Percentiles rank a stretch among this genome's conserved stretches.
Conservation (phyloP, 2,797 vertebrate species). For the Pristis pectinata region DNA sequence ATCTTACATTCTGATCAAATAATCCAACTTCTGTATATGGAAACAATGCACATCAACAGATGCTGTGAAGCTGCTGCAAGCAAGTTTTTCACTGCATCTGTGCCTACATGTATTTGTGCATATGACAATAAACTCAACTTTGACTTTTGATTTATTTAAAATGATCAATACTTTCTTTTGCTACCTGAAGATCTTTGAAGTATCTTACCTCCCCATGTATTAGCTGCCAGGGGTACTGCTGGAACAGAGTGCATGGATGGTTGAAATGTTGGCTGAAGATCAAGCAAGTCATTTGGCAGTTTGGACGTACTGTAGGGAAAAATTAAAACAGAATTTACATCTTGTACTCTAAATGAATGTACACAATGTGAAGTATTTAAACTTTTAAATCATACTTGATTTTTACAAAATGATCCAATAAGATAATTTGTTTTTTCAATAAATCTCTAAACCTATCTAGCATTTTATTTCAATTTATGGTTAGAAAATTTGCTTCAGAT, state of each 20-base stretch:
- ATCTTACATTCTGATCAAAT: not conserved
- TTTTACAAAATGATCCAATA: not conserved
- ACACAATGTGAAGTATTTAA: not conserved
- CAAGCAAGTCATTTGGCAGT: constrained; percentile 85
- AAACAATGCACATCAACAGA: not conserved
- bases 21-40: not conserved
- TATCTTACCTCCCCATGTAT: constrained; percentile 86
- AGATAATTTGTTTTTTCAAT: not conserved
- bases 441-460: not conserved
- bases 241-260: constrained; percentile 71
- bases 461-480: not conserved
- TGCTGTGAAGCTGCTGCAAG: no score
- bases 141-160: not conserved
- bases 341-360: not conserved
- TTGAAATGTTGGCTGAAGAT: constrained; percentile 88
- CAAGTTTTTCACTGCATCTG: no score
- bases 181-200: not conserved
- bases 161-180: not conserved
- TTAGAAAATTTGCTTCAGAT: not conserved
- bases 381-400: not conserved
- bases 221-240: constrained; percentile 72
- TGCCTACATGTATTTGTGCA: no score
- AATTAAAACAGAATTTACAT: constrained; percentile 46
- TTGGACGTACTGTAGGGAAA: constrained; percentile 73
- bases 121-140: no score